Conservation (phyloP, 2,113 vertebrate genomes). For the Triplophysa siluroides region DNA sequence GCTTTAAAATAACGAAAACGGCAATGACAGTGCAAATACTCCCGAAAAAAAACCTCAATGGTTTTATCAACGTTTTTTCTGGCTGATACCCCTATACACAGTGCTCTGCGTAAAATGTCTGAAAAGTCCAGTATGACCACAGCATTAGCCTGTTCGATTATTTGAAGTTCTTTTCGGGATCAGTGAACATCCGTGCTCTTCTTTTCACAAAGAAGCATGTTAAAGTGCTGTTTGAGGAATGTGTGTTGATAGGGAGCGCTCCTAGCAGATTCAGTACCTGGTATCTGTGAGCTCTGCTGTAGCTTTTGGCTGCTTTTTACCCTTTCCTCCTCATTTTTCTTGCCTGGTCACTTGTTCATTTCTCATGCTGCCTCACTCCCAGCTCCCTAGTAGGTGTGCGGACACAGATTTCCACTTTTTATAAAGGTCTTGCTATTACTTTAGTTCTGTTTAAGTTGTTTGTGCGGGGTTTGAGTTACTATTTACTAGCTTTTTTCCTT, state of each 20-base stretch:
- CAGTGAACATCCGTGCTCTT: background rate
- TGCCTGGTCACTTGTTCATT: slow-evolving; percentile 71
- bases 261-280: slow-evolving; percentile 24
- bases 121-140: no score
- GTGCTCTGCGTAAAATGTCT: no score
- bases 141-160: background rate
- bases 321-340: slow-evolving; percentile 65
- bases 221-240: slow-evolving; percentile 64
- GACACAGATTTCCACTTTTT: background rate
- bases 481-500: background rate
- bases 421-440: background rate
- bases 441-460: background rate
- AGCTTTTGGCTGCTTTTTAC: slow-evolving; percentile 62
- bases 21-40: no score
- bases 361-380: slow-evolving; percentile 69
- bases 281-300: slow-evolving; percentile 48
- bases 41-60: no score
- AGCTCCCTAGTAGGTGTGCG: slow-evolving; percentile 39
- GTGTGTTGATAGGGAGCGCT: slow-evolving; percentile 76
- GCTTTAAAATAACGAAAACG: no score
- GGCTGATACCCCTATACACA: no score
- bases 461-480: background rate
- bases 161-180: background rate
- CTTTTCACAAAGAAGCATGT: background rate
- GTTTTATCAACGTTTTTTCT: no score